A percentile compares a stretch with the other conserved stretches of the same genome.
These are phyloP conservation scores for Hycleus phaleratus DNA, from an alignment of 1,140 invertebrate species.

Conservation along the genomic window DNA sequence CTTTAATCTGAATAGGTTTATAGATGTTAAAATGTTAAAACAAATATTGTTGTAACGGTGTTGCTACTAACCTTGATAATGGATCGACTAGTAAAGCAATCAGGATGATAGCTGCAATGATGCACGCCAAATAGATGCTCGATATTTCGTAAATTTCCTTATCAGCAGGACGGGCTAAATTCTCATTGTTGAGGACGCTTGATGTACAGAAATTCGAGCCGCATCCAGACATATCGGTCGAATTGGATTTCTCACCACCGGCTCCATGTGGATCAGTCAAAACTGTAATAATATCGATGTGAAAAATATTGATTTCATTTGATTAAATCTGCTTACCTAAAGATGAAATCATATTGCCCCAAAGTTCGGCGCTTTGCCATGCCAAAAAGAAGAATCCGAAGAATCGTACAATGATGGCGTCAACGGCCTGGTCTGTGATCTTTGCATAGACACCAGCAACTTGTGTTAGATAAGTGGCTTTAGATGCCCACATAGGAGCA, in stretches of 20 bases:
- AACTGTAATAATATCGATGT: constrained; percentile 46
- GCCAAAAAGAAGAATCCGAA: constrained; percentile 98
- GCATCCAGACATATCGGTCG: constrained; percentile 42
- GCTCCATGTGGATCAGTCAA: constrained; percentile 65
- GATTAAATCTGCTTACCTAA: constrained; percentile 54
- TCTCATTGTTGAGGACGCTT: constrained; percentile 55
- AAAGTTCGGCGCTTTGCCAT: constrained; percentile 90
- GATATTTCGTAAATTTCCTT: constrained; percentile 80
- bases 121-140: constrained; percentile 81
- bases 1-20: no score
- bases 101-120: constrained; percentile 75
- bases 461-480: constrained; percentile 92
- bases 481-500: constrained; percentile 93
- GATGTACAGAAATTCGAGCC: constrained; percentile 78
- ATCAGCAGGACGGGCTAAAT: constrained; percentile 67
- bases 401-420: constrained; percentile 88
- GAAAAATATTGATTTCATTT: not conserved
- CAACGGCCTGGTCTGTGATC: constrained; percentile 75
- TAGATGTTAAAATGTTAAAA: no score
- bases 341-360: constrained; percentile 96
- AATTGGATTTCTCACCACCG: constrained; percentile 31
- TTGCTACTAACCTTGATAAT: constrained; percentile 60
- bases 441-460: constrained; percentile 83
- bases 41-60: no score
- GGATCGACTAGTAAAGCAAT: constrained; percentile 85